A percentile compares a stretch with the other conserved stretches of the same genome.
These are phyloP conservation scores for Bombus turneri DNA, from an alignment of 1,140 invertebrate genomes.

Conservation along the genomic window DNA sequence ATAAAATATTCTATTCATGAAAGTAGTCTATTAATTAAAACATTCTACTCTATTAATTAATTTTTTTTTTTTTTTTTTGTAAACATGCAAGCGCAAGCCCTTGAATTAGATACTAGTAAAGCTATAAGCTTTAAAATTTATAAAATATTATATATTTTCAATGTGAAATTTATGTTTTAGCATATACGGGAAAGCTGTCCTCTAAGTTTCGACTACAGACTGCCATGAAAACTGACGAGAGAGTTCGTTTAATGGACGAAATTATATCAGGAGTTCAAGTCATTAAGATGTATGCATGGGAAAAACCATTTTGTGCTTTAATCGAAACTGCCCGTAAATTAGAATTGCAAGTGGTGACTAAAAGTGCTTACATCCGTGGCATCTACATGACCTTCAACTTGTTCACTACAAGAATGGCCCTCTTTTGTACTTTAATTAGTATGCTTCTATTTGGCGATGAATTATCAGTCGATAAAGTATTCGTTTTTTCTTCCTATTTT, in stretches of 20 bases:
- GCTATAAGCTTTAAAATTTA: too few species aligned
- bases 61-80: not conserved
- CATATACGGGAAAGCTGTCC: constrained; percentile 87
- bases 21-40: too few species aligned
- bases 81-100: too few species aligned
- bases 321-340: constrained; percentile 84
- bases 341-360: constrained; percentile 85
- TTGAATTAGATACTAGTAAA: not conserved
- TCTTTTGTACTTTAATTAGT: constrained; percentile 86
- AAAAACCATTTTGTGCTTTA: constrained; percentile 87
- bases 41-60: too few species aligned
- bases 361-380: constrained; percentile 87
- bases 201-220: constrained; percentile 86
- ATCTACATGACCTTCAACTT: constrained; percentile 89
- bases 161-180: constrained; percentile 72
- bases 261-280: constrained; percentile 88
- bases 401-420: constrained; percentile 87
- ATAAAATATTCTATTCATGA: too few species aligned
- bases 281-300: constrained; percentile 93
- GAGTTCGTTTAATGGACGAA: constrained; percentile 91
- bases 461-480: constrained; percentile 85
- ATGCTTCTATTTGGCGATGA: constrained; percentile 83
- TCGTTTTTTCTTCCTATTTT: constrained; percentile 87
- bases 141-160: not conserved
- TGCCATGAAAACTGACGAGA: constrained; percentile 88